Evolutionary conservation across 2,113 vertebrate species (phyloP), one percentile per base, ranked within the genome.

Genomic region (Phoenicopterus ruber): DNA sequence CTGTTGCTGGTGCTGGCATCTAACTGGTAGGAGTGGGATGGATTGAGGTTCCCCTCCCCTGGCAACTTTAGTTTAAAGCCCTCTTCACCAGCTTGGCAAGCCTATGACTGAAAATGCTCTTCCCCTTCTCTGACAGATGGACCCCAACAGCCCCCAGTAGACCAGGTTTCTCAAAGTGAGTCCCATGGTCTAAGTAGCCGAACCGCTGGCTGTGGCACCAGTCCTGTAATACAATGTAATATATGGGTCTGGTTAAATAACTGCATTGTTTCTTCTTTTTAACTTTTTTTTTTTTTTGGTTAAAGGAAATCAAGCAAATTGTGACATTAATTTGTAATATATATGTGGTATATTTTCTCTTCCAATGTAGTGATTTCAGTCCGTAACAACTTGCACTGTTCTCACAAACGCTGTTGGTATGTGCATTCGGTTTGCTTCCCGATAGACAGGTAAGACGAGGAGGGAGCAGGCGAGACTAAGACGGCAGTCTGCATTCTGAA

Each of bases 321-420:
- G 14, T 34, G 19, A 44, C 54, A 81, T 61, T 92, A 7, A 55
- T 88, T 82, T 83, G 16, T 76, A 31, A 40, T 42, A 44, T 32
- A 12, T 52, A 14, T 38, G 13, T 47, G 19, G 4, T 59, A 8
- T 26, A 24, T 25, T 79, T 85, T 74, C 7, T 90, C 90, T 93
- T 71, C 38, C 47, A 69, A 1, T 50, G 13, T 36, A 50, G 5
- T 38, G 10, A 49, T 82, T 93, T 82, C 18, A 54, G 47, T 50
- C 46, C 74, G 40, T 61, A 81, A 42, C 36, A 66, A 13, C 26
- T 50, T 58, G 46, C 38, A 2, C 28, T 84, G 4, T 71, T 84
- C 22, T 84, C 46, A 54, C 8, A 70, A 58, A 11, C 0, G 1
- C 26, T 63, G 32, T 59, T 4, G 1, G 3, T 19, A 26, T 40